Conservation (phyloP, 2,888 invertebrate species). For the Frankliniella fusca region DNA sequence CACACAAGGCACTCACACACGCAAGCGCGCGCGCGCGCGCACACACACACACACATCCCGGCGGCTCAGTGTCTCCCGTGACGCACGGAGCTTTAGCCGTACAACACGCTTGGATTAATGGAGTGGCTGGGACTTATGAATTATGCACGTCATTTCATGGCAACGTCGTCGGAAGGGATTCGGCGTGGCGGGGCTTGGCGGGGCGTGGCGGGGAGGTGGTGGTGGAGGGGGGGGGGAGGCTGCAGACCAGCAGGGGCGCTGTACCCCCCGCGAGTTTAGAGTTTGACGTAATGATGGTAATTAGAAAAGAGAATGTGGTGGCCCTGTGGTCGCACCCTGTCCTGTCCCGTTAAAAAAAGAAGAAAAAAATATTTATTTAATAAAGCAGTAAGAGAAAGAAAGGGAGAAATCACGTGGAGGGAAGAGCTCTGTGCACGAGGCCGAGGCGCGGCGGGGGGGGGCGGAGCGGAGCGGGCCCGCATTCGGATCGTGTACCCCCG, state of each 20-base stretch:
- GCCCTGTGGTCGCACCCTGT: no score
- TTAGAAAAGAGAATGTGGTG: neutral
- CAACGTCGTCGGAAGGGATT: constrained; percentile 6
- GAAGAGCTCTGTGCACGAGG: no score
- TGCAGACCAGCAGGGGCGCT: neutral
- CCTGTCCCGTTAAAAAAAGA: no score
- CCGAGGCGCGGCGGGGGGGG: no score
- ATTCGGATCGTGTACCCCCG: no score
- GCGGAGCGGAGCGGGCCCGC: no score
- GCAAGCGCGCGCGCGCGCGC: no score
- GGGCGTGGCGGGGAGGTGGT: neutral
- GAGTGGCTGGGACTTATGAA: constrained; percentile 22
- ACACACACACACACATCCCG: no score
- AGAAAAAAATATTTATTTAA: no score
- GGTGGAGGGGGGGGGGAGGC: neutral
- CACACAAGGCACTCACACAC: no score
- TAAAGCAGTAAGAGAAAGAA: no score
- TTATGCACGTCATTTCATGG: constrained; percentile 17
- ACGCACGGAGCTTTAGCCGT: constrained; percentile 16
- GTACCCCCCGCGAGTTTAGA: neutral
- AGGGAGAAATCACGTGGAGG: no score
- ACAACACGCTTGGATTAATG: constrained; percentile 15
- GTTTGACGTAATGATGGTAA: neutral
- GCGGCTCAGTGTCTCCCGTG: neutral
- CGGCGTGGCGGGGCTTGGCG: neutral